These are phyloP conservation scores for Hirundichthys speculiger DNA, from an alignment of 2,113 vertebrate genomes.

Conservation along the genomic window DNA sequence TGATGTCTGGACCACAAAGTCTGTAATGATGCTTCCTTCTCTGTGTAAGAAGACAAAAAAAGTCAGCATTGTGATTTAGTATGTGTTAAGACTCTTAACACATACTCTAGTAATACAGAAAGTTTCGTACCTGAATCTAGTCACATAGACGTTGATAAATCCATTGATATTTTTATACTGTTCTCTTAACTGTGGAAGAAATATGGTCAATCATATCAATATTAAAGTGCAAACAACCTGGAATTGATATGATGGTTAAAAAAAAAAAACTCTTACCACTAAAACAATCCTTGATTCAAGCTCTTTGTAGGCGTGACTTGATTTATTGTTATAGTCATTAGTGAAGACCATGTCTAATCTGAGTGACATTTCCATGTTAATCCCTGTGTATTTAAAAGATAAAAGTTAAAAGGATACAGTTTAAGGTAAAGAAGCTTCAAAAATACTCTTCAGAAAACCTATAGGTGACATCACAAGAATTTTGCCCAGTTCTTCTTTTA, in stretches of 20 bases:
- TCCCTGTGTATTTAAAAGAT: constrained; percentile 26
- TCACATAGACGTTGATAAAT: constrained; percentile 19
- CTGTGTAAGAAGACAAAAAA: constrained; percentile 50
- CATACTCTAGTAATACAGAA: neutral
- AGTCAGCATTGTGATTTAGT: neutral
- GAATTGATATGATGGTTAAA: neutral
- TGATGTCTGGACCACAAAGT: constrained; percentile 44
- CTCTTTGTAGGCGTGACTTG: neutral
- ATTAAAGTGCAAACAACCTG: neutral
- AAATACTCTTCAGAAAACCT: too few species aligned
- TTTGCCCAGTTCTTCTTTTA: too few species aligned
- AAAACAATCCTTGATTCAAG: neutral
- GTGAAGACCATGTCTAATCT: constrained; percentile 10
- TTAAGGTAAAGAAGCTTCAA: too few species aligned
- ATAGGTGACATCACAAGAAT: too few species aligned
- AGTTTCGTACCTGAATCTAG: constrained; percentile 52
- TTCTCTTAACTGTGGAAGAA: constrained; percentile 19
- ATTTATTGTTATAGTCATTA: neutral
- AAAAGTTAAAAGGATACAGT: neutral
- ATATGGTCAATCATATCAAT: neutral
- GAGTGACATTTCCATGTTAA: constrained; percentile 30
- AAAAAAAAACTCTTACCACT: constrained; percentile 47
- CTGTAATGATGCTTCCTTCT: constrained; percentile 64
- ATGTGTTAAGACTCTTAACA: neutral
- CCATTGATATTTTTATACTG: constrained; percentile 31